phyloP scores from a whole-genome alignment of 2,888 invertebrate genomes.

The Andricus curvator region DNA sequence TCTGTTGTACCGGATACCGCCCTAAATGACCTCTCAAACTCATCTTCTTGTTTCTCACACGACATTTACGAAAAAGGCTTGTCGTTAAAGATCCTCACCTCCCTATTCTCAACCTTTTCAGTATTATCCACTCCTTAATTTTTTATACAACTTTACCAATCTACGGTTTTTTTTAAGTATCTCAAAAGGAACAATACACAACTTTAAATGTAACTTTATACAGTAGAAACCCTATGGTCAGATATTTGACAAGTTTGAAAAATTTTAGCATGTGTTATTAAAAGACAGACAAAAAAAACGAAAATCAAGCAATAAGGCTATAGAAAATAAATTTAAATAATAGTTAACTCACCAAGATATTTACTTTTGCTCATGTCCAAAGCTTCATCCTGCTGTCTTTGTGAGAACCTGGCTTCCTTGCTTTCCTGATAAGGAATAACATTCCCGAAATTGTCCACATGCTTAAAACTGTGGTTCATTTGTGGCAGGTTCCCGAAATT shows the following conservation, averaged over 20 bases:
- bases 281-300: not conserved
- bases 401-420: constrained; percentile 58
- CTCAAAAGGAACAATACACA: too few species aligned
- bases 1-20: constrained; percentile 63
- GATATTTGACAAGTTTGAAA: too few species aligned
- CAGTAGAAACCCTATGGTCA: too few species aligned
- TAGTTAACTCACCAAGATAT: constrained; percentile 69
- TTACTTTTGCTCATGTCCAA: constrained; percentile 77
- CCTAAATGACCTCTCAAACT: constrained; percentile 64
- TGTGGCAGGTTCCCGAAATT: constrained; percentile 62
- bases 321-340: not conserved
- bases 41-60: constrained; percentile 19
- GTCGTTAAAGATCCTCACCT: not conserved
- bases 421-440: constrained; percentile 46
- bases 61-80: constrained; percentile 41
- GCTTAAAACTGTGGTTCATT: constrained; percentile 63
- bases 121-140: not conserved
- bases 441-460: constrained; percentile 64
- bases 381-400: constrained; percentile 75
- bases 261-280: not conserved
- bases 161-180: not conserved
- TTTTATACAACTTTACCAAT: not conserved
- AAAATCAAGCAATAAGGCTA: not conserved
- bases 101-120: not conserved
- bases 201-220: too few species aligned